phyloP scores from a whole-genome alignment of 2,888 invertebrate species.

The Ophion slaviceki region DNA sequence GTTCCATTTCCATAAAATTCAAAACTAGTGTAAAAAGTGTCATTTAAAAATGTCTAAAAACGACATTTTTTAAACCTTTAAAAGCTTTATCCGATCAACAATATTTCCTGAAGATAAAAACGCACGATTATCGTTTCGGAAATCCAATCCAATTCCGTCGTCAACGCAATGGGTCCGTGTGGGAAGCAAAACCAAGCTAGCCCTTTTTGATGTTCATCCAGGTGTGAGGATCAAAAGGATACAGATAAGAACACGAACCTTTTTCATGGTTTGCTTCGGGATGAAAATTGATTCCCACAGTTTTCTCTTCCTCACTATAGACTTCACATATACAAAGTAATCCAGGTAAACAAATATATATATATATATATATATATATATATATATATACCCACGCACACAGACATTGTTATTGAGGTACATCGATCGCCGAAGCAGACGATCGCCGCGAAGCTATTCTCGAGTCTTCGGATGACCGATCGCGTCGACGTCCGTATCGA shows the following conservation, averaged over 20 bases:
- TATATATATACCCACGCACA: not conserved
- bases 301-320: constrained; percentile 16
- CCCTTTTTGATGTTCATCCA: constrained; percentile 9
- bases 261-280: not conserved
- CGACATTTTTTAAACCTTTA: too few relatives aligned
- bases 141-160: not conserved
- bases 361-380: not conserved
- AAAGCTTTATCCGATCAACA: too few relatives aligned
- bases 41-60: too few relatives aligned
- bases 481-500: constrained; percentile 61
- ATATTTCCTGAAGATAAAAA: too few relatives aligned
- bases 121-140: constrained; percentile 8
- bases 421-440: not conserved
- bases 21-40: too few relatives aligned
- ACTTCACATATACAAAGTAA: too few relatives aligned
- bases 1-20: too few relatives aligned
- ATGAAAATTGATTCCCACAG: constrained; percentile 32
- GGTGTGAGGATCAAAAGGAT: constrained; percentile 3
- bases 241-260: constrained; percentile 9
- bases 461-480: constrained; percentile 62
- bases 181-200: not conserved
- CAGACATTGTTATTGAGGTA: not conserved
- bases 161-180: not conserved
- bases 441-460: constrained; percentile 43
- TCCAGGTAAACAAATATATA: not conserved